phyloP scores from a whole-genome alignment of 92 coral and sea anemone species.

The Micromussa lordhowensis region DNA sequence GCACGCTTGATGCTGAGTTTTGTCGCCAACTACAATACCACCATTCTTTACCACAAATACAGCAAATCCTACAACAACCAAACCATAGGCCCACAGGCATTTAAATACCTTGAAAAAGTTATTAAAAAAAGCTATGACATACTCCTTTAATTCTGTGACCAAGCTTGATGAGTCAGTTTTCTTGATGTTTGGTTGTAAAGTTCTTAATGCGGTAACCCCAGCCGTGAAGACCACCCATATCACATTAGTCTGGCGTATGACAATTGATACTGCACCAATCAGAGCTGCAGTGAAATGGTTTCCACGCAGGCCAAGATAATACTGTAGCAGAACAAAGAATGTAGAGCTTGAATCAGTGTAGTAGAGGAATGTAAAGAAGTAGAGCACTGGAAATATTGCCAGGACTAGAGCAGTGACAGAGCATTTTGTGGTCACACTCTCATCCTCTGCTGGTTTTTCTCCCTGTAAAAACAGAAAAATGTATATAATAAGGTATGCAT shows the following conservation, averaged over 20 bases:
- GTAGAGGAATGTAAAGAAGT: slow-evolving; percentile 94
- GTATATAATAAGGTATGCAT: not conserved
- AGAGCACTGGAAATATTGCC: slow-evolving; percentile 78
- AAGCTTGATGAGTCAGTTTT: slow-evolving; percentile 23
- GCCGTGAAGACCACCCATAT: slow-evolving; percentile 95
- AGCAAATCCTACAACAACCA: slow-evolving; percentile 65
- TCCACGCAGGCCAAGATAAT: slow-evolving; percentile 77
- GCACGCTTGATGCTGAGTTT: slow-evolving; percentile 78
- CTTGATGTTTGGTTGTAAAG: slow-evolving; percentile 42
- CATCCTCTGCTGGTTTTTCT: not conserved
- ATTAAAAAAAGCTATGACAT: slow-evolving; percentile 32
- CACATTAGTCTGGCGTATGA: slow-evolving; percentile 90
- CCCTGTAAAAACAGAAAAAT: slow-evolving; percentile 16
- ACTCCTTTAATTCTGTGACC: slow-evolving; percentile 51
- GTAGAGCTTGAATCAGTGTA: slow-evolving; percentile 96
- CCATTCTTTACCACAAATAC: slow-evolving; percentile 76
- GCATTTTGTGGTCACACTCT: slow-evolving; percentile 28
- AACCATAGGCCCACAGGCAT: slow-evolving; percentile 77
- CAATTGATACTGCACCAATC: slow-evolving; percentile 70
- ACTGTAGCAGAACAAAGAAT: slow-evolving; percentile 91
- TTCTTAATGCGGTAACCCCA: slow-evolving; percentile 76
- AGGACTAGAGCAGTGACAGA: slow-evolving; percentile 75
- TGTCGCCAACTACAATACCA: slow-evolving; percentile 94
- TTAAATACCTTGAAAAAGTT: slow-evolving; percentile 51
- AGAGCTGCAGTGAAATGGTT: slow-evolving; percentile 80